These are phyloP conservation scores for Drosophila falleni DNA, from an alignment of 2,888 invertebrate genomes.

Conservation along the genomic window DNA sequence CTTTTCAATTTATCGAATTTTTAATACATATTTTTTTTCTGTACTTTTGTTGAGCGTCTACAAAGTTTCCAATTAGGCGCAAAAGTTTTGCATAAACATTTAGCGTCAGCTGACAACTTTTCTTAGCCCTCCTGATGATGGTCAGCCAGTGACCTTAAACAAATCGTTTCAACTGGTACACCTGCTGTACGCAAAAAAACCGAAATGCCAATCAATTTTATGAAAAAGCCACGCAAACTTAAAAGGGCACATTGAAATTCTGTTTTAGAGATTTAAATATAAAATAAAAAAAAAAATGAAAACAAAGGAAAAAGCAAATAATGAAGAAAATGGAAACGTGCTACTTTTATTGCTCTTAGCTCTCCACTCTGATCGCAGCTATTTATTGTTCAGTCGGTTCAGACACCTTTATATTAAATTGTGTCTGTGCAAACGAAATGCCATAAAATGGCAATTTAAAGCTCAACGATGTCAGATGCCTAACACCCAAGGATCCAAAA, in stretches of 20 bases:
- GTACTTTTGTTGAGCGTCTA: slow-evolving; percentile 53
- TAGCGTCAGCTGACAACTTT: slow-evolving; percentile 34
- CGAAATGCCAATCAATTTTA: slow-evolving; percentile 78
- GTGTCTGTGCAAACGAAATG: slow-evolving; percentile 67
- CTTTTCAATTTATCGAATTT: slow-evolving; percentile 58
- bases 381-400: slow-evolving; percentile 69
- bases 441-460: slow-evolving; percentile 75
- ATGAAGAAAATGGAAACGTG: slow-evolving; percentile 25
- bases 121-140: slow-evolving; percentile 4
- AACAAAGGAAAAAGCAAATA: slow-evolving; percentile 12
- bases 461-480: slow-evolving; percentile 42
- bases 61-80: slow-evolving; percentile 73
- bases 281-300: neutral
- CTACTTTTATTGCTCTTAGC: slow-evolving; percentile 31
- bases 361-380: slow-evolving; percentile 36
- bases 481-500: slow-evolving; percentile 15
- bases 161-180: slow-evolving; percentile 35
- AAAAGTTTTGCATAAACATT: slow-evolving; percentile 62
- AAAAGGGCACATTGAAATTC: slow-evolving; percentile 29
- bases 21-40: slow-evolving; percentile 19
- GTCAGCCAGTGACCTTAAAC: slow-evolving; percentile 53
- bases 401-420: slow-evolving; percentile 78
- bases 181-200: slow-evolving; percentile 5
- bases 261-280: slow-evolving; percentile 31
- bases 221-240: slow-evolving; percentile 50